phyloP scores from a whole-genome alignment of 2,888 invertebrate species.

The Stenotaenia linearis region DNA sequence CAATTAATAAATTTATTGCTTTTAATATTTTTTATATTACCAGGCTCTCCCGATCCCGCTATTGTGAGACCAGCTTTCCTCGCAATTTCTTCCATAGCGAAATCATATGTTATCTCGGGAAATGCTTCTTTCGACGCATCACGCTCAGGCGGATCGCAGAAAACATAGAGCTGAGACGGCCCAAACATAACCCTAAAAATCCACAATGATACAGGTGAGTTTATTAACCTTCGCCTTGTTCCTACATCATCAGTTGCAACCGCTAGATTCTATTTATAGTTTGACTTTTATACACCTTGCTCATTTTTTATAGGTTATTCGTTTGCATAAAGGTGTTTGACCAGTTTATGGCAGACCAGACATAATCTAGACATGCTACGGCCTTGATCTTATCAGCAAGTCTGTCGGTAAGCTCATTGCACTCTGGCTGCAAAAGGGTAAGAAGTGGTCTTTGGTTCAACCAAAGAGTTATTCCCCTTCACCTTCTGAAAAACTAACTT shows the following conservation, averaged over 20 bases:
- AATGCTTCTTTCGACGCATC: slow-evolving; percentile 42
- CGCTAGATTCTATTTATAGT: background rate
- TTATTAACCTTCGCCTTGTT: slow-evolving; percentile 8
- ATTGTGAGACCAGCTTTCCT: slow-evolving; percentile 45
- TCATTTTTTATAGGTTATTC: background rate
- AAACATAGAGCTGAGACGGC: slow-evolving; percentile 54
- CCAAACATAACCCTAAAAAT: slow-evolving; percentile 52
- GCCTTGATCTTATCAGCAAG: slow-evolving; percentile 19
- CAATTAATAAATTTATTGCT: background rate
- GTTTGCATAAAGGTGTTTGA: slow-evolving; percentile 19
- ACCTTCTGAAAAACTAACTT: background rate
- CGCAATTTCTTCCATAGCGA: slow-evolving; percentile 54
- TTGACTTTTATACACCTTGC: slow-evolving; percentile 21
- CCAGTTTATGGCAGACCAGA: slow-evolving; percentile 19
- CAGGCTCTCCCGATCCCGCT: slow-evolving; percentile 37
- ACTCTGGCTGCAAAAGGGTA: background rate
- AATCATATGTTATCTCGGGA: slow-evolving; percentile 51
- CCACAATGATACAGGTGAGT: background rate
- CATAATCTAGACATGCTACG: background rate
- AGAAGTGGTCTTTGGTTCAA: slow-evolving; percentile 13
- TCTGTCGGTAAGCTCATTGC: slow-evolving; percentile 7
- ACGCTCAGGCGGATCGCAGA: slow-evolving; percentile 49
- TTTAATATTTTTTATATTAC: background rate
- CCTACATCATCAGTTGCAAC: background rate
- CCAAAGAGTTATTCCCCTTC: background rate